Percentiles rank a stretch among this genome's conserved stretches.
Conservation (phyloP, 2,797 vertebrate species). For the Pogoniulus pusillus region DNA sequence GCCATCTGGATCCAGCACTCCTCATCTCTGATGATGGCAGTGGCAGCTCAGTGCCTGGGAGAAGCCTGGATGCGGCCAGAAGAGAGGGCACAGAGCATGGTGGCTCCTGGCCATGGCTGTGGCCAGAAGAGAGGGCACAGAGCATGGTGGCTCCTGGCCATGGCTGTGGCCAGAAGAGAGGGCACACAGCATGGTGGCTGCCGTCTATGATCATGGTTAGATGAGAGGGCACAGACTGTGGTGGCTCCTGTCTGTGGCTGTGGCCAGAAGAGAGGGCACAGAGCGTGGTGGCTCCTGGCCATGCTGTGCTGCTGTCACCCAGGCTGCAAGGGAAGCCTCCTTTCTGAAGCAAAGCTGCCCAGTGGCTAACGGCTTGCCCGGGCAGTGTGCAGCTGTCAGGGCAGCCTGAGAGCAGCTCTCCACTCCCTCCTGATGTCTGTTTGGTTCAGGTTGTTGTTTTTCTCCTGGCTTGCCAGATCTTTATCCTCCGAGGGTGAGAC, state of each 20-base stretch:
- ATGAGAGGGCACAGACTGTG: too few species aligned
- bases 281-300: neutral
- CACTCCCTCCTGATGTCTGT: slow-evolving; percentile 34
- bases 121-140: too few species aligned
- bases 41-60: neutral
- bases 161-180: too few species aligned
- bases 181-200: neutral
- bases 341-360: slow-evolving; percentile 65
- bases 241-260: too few species aligned
- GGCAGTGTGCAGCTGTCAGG: slow-evolving; percentile 53
- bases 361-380: slow-evolving; percentile 56
- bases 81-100: neutral
- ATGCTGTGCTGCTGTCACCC: neutral
- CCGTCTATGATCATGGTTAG: too few species aligned
- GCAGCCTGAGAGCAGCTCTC: neutral
- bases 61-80: slow-evolving; percentile 39
- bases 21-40: neutral
- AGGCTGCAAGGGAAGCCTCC: slow-evolving; percentile 54
- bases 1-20: slow-evolving; percentile 8
- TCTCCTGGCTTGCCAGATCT: slow-evolving; percentile 1
- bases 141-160: too few species aligned
- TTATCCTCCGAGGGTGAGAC: neutral
- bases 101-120: too few species aligned
- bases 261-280: too few species aligned
- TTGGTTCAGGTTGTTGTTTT: neutral